Percentiles rank a stretch among this genome's conserved stretches.
Conservation (phyloP, 2,113 vertebrate species). For the Brachypodius melanocephalos region DNA sequence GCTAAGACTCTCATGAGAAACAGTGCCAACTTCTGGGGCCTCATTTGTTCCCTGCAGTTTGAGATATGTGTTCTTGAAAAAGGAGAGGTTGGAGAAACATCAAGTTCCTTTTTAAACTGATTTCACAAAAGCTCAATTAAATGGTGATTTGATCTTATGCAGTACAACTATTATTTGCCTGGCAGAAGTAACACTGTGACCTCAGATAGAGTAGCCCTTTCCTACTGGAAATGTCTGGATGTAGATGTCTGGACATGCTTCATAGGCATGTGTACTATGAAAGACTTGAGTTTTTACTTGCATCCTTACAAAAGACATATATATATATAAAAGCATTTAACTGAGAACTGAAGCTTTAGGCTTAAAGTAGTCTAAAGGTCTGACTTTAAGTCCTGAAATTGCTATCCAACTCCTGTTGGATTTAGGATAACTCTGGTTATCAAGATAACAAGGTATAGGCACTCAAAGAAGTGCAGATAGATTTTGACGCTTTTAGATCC, state of each 20-base stretch:
- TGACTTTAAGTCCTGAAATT: not conserved
- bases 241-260: not conserved
- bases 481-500: not conserved
- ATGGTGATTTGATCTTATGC: conserved; percentile 16
- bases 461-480: not conserved
- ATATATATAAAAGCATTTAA: not conserved
- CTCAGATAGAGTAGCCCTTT: not conserved
- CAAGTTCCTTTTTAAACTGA: conserved; percentile 2
- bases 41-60: conserved; percentile 3
- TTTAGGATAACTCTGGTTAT: not conserved
- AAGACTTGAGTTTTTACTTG: not conserved
- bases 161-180: conserved; percentile 11
- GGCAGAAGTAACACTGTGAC: not conserved
- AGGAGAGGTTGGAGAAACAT: not conserved
- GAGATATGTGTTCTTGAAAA: not conserved
- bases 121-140: conserved; percentile 42
- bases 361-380: not conserved
- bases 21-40: not conserved
- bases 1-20: not conserved
- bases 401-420: not conserved
- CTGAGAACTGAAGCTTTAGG: not conserved
- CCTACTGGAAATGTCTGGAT: not conserved
- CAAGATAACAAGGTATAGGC: not conserved
- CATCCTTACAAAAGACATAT: not conserved
- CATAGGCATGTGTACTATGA: not conserved